A percentile compares a stretch with the other conserved stretches of the same genome.
Evolutionary conservation across 2,113 vertebrate species (phyloP).

Genomic region (Leptocoma aspasia): DNA sequence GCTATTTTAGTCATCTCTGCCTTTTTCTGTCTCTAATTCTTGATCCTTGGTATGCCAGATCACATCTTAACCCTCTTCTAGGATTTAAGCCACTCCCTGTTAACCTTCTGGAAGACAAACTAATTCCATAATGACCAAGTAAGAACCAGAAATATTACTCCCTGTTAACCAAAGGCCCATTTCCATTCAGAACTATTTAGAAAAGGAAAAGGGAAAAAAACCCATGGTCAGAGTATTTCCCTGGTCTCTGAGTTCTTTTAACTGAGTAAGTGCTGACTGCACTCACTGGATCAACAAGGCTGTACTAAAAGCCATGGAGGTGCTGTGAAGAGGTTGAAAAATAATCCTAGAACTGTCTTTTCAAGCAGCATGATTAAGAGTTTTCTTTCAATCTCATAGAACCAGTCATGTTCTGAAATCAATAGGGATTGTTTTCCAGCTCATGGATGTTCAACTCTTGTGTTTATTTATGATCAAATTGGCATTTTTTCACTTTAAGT

Average conservation of each 20-base stretch:
- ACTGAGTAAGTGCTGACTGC: background rate
- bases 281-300: background rate
- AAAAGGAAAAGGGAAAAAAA: fast-evolving
- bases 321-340: background rate
- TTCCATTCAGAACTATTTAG: background rate
- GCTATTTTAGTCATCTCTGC: background rate
- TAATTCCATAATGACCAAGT: background rate
- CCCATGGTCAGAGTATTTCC: background rate
- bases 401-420: background rate
- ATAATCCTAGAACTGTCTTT: background rate
- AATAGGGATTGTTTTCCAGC: background rate
- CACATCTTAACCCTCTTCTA: background rate
- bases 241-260: background rate
- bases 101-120: background rate
- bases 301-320: background rate
- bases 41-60: background rate
- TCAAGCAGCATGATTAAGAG: background rate
- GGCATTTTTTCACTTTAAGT: background rate
- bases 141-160: background rate
- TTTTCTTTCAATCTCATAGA: background rate
- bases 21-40: background rate
- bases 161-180: background rate
- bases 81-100: background rate
- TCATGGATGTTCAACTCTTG: background rate
- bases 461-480: background rate